Base-by-base conservation (phyloP, 2,888 invertebrate genomes). In the Sarcophaga variegata region DNA sequence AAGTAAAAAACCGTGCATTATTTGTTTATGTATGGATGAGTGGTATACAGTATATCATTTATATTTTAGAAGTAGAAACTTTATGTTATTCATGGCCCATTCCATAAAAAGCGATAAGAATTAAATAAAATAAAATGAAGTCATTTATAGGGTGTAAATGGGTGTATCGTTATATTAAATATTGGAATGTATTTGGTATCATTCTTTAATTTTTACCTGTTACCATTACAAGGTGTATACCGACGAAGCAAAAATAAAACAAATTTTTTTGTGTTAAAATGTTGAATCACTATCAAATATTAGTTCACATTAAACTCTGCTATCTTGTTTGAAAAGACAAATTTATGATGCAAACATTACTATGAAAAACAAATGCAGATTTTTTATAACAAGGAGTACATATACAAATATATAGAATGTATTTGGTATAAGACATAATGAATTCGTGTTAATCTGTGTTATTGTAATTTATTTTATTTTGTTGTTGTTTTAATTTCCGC, bases 81-180 rank as follows among this genome's bases (percentile, higher is more conserved):
- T 63, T 78, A 74, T 70, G 71, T 37, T 72, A 62, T 60, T 59
- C 17, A 45, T 71, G 60, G 79, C 74, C 25, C 63, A 64, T 54
- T 77, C 22, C 54, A 74, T 45, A 59, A 59, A 75, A 69, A 83
- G 14, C 4, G 75, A 80, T 84, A 81, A 81, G 81, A 75, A 67
- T 20, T 69, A 69, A 47, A 37, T 6, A 62, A 69, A 47, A 37
- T 6, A 62, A 83, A 84, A 66, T 66, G 47, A 71, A 80, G 60
- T 80, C 70, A 74, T 76, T 75, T 22, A 67, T 75, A 70, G 54
- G 64, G 59, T 60, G 59, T 45, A 67, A 67, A 69, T n/a, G 20
- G 49, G 49, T 54, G 54, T 54, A 14, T 54, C 14, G 54, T 14
- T 17, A 54, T 54, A 54, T 54, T 17, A 54, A 37, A 37, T 37